A percentile compares a stretch with the other conserved stretches of the same genome.
Evolutionary conservation across 2,888 invertebrate species (phyloP).

Genomic region (Cotesia congregata): DNA sequence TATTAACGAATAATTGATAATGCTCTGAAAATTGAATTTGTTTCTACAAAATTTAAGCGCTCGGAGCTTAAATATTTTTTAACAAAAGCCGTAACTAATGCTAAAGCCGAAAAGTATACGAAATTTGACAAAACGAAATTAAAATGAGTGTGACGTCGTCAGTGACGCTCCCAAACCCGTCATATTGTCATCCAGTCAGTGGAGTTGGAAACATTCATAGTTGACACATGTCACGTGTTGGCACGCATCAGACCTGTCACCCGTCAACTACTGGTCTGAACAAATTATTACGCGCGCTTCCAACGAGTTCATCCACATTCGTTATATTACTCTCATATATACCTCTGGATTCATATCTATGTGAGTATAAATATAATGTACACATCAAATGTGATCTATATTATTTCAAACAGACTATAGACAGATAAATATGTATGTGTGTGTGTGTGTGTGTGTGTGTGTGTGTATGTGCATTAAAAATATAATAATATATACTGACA

Average conservation of each 20-base stretch:
- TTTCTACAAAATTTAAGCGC: no score
- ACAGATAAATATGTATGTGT: no score
- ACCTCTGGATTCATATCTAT: background rate
- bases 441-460: background rate
- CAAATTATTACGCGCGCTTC: constrained; percentile 63
- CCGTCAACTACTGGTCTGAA: constrained; percentile 63
- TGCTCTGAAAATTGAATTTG: no score
- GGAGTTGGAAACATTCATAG: constrained; percentile 60
- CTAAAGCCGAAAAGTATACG: constrained; percentile 9
- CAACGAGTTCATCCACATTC: constrained; percentile 30
- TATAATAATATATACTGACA: no score
- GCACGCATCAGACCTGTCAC: constrained; percentile 64
- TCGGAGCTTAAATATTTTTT: no score
- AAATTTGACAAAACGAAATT: constrained; percentile 38
- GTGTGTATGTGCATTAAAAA: background rate
- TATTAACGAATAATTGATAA: no score
- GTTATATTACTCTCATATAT: constrained; percentile 2
- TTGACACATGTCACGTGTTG: constrained; percentile 66
- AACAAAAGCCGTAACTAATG: background rate
- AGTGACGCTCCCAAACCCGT: background rate
- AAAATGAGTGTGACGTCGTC: constrained; percentile 20
- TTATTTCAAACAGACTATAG: constrained; percentile 6
- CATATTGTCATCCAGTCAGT: constrained; percentile 26
- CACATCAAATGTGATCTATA: background rate
- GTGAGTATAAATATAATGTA: background rate